A percentile compares a stretch with the other conserved stretches of the same genome.
Evolutionary conservation across 2,113 vertebrate species (phyloP).

Genomic region (Rousettus leschenaultii): DNA sequence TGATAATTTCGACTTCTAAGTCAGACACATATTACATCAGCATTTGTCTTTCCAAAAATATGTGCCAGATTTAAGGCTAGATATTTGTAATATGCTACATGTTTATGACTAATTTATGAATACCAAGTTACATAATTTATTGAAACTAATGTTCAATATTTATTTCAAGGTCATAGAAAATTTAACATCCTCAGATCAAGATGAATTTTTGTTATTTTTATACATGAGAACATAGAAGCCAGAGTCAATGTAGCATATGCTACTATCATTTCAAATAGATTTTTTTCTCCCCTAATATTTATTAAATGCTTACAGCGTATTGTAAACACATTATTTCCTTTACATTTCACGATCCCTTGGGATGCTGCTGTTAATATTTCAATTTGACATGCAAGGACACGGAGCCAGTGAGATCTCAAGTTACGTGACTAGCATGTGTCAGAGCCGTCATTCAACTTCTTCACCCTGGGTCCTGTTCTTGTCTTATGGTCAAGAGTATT

Average conservation of each 20-base stretch:
- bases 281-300: neutral
- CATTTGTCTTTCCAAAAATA: conserved; percentile 30
- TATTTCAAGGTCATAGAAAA: neutral
- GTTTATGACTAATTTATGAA: neutral
- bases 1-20: conserved; percentile 21
- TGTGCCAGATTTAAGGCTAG: neutral
- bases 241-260: neutral
- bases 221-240: neutral
- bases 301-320: neutral
- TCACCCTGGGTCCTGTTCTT: neutral
- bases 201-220: conserved; percentile 22
- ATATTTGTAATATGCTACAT: neutral
- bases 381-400: neutral
- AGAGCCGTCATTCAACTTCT: neutral
- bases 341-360: neutral
- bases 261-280: neutral
- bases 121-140: neutral
- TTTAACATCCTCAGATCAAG: neutral
- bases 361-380: neutral
- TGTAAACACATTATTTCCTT: neutral
- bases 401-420: neutral
- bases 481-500: neutral
- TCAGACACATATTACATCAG: neutral
- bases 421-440: no score
- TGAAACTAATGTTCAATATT: conserved; percentile 6